Evolutionary conservation across 2,113 vertebrate genomes (phyloP).

Genomic region (Corynorhinus townsendii): DNA sequence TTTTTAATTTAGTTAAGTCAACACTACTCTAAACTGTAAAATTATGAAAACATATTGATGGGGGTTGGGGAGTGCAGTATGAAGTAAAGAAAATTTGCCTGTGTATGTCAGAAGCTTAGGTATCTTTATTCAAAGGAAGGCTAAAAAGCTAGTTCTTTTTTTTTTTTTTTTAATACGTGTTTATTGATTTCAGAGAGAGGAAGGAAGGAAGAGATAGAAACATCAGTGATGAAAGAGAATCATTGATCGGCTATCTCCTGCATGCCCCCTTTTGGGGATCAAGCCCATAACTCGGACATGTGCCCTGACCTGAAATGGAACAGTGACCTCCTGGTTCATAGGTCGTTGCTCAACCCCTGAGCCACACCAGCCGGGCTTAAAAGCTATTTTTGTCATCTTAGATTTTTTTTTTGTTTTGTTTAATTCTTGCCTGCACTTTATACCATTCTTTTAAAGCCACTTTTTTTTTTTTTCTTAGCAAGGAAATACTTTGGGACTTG

Average conservation of each 20-base stretch:
- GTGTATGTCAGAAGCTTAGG: neutral
- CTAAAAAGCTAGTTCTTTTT: slow-evolving; percentile 4
- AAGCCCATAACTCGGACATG: too few relatives aligned
- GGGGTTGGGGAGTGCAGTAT: neutral
- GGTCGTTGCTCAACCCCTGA: neutral
- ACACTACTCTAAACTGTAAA: slow-evolving; percentile 28
- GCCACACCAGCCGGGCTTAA: neutral
- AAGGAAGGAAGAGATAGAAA: neutral
- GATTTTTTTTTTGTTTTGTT: neutral
- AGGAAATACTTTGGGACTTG: neutral
- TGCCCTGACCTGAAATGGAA: too few relatives aligned
- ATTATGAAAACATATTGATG: neutral
- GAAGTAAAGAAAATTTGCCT: neutral
- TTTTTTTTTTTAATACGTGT: neutral
- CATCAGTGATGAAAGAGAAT: neutral
- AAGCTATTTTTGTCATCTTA: neutral
- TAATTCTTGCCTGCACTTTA: slow-evolving; percentile 17
- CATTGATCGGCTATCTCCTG: neutral
- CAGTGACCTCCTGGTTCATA: too few relatives aligned
- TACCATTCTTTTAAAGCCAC: neutral
- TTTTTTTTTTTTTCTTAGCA: neutral
- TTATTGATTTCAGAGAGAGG: neutral
- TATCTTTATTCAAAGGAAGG: neutral
- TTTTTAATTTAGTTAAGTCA: slow-evolving; percentile 5
- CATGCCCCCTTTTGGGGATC: too few relatives aligned